phyloP scores from a whole-genome alignment of 2,888 invertebrate species.

The Opisthograptis luteolata region DNA sequence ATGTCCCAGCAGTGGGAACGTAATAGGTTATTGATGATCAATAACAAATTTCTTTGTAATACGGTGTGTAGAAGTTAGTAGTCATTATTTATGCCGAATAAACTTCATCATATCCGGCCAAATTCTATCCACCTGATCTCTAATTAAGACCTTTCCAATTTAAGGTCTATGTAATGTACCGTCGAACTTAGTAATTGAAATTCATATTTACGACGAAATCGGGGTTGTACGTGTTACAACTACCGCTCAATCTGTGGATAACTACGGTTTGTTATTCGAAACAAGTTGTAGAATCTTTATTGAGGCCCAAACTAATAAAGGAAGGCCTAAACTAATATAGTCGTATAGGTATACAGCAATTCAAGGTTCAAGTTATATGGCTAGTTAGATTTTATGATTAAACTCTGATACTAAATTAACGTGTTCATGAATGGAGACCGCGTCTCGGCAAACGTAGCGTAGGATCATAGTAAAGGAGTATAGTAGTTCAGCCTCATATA shows the following conservation, averaged over 20 bases:
- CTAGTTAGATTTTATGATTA: background rate
- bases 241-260: conserved; percentile 16
- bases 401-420: too few species aligned
- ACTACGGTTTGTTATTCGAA: conserved; percentile 15
- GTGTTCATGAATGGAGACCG: too few species aligned
- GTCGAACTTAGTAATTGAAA: conserved; percentile 41
- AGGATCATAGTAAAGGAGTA: too few species aligned
- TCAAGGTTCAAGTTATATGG: background rate
- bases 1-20: too few species aligned
- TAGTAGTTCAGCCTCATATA: too few species aligned
- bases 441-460: too few species aligned
- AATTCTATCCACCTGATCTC: conserved; percentile 1
- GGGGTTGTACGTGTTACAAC: conserved; percentile 25
- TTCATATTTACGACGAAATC: conserved; percentile 36
- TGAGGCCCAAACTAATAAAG: conserved; percentile 6
- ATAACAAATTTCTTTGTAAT: too few species aligned
- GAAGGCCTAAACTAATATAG: conserved; percentile 1
- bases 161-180: conserved; percentile 35
- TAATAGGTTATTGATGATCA: too few species aligned
- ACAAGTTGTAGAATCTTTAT: conserved; percentile 8
- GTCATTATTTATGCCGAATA: background rate
- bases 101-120: background rate
- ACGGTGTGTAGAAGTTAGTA: too few species aligned
- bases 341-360: background rate
- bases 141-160: conserved; percentile 30